Conservation (phyloP, 2,888 invertebrate genomes). For the Cheilosia grossa region DNA sequence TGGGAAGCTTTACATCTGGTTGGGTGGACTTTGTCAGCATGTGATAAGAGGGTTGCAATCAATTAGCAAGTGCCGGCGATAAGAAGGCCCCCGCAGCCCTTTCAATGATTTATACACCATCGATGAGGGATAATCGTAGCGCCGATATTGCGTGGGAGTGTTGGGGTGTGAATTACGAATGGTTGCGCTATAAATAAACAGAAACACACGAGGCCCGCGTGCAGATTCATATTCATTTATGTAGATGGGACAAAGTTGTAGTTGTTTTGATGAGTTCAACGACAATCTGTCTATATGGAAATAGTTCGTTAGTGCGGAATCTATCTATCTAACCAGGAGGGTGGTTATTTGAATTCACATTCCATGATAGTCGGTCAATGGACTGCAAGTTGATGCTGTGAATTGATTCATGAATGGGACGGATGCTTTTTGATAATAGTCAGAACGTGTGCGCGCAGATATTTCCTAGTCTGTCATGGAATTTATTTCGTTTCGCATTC, state of each 20-base stretch:
- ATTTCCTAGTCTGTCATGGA: too few relatives aligned
- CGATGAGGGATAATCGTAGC: slow-evolving; percentile 11
- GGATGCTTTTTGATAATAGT: neutral
- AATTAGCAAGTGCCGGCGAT: too few relatives aligned
- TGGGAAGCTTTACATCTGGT: neutral
- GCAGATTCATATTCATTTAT: slow-evolving; percentile 55
- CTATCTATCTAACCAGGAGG: slow-evolving; percentile 6
- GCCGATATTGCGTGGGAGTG: neutral
- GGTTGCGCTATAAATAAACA: slow-evolving; percentile 40
- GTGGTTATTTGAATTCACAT: slow-evolving; percentile 54
- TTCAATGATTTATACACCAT: slow-evolving; percentile 3
- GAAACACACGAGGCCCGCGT: slow-evolving; percentile 10
- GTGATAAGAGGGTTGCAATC: too few relatives aligned
- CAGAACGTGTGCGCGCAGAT: too few relatives aligned
- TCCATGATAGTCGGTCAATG: slow-evolving; percentile 58
- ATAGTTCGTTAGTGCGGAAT: slow-evolving; percentile 46
- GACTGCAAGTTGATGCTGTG: slow-evolving; percentile 47
- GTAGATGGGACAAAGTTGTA: slow-evolving; percentile 59
- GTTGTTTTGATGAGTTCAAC: slow-evolving; percentile 34
- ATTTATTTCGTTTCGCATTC: too few relatives aligned
- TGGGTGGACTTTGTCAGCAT: too few relatives aligned
- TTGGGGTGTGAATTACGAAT: too few relatives aligned
- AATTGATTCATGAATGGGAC: slow-evolving; percentile 26
- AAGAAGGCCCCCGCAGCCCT: too few relatives aligned
- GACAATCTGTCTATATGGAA: slow-evolving; percentile 53